A percentile compares a stretch with the other conserved stretches of the same genome.
Conservation (phyloP, 2,888 invertebrate genomes). For the Mycalesis mineus region DNA sequence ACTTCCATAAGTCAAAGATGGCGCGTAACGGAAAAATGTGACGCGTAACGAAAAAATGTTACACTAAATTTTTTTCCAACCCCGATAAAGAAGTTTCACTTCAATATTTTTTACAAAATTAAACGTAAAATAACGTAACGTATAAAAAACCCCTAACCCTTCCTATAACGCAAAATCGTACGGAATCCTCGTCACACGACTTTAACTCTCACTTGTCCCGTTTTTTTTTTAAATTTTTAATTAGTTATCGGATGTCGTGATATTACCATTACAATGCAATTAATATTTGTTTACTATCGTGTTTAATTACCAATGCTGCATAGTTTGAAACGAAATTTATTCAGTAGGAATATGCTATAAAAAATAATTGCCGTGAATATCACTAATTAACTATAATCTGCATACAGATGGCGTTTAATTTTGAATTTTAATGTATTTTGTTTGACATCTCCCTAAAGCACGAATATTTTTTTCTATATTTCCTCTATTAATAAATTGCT, state of each 20-base stretch:
- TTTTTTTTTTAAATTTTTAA: too few relatives aligned
- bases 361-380: constrained; percentile 5
- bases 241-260: constrained; percentile 22
- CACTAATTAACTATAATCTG: constrained; percentile 13
- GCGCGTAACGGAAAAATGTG: too few relatives aligned
- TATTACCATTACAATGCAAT: constrained; percentile 18
- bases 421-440: not conserved
- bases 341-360: constrained; percentile 10
- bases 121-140: too few relatives aligned
- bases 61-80: too few relatives aligned
- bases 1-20: too few relatives aligned
- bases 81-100: too few relatives aligned
- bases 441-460: not conserved
- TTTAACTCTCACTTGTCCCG: constrained; percentile 1
- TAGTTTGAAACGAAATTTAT: constrained; percentile 4
- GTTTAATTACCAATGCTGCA: constrained; percentile 13
- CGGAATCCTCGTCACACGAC: not conserved
- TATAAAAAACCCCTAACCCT: too few relatives aligned
- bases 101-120: too few relatives aligned
- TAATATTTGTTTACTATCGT: constrained; percentile 18
- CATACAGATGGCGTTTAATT: not conserved
- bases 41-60: too few relatives aligned
- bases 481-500: too few relatives aligned
- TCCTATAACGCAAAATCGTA: too few relatives aligned
- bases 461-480: not conserved